A percentile compares a stretch with the other conserved stretches of the same genome.
Evolutionary conservation across 2,113 vertebrate species (phyloP).

Genomic region (Carollia perspicillata): DNA sequence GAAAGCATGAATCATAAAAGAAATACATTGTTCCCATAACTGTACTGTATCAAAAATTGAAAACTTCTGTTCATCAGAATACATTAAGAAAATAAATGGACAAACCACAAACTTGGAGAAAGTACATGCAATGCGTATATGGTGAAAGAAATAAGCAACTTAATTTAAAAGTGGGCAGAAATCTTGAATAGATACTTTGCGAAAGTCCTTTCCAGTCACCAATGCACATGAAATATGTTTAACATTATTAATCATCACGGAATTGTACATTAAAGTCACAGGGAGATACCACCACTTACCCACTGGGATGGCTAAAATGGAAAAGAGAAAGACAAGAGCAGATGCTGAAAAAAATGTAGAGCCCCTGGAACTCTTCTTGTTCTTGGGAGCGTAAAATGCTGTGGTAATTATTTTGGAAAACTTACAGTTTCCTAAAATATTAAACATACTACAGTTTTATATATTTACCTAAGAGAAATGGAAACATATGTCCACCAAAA

Average conservation of each 20-base stretch:
- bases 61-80: constrained; percentile 1
- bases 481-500: neutral
- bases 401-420: neutral
- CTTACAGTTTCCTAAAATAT: constrained; percentile 26
- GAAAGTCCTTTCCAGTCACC: neutral
- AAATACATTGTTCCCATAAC: neutral
- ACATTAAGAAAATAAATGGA: neutral
- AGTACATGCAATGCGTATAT: neutral
- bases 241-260: neutral
- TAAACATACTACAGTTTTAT: constrained; percentile 3
- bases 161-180: neutral
- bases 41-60: neutral
- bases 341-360: neutral
- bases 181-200: neutral
- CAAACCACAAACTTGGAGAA: neutral
- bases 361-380: neutral
- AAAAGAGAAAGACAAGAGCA: neutral
- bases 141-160: neutral
- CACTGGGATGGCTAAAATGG: neutral
- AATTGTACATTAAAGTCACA: neutral
- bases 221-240: neutral
- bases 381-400: neutral
- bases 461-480: constrained; percentile 38
- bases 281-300: neutral
- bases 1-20: neutral